Conservation (phyloP, 2,888 invertebrate genomes). For the Pinctada fucata region DNA sequence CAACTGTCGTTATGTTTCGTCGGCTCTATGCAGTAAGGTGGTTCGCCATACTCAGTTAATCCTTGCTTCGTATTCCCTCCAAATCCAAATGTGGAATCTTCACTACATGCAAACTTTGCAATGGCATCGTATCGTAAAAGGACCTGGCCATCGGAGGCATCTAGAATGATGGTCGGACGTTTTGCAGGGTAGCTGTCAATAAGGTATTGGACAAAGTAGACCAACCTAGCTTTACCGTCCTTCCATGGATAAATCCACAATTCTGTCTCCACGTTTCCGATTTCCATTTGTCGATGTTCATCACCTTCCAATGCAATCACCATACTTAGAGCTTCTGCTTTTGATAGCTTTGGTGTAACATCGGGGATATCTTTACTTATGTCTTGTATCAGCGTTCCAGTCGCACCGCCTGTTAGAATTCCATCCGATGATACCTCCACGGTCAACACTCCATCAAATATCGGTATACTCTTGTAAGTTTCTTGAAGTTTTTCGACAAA, state of each 20-base stretch:
- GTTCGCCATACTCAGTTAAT: slow-evolving; percentile 48
- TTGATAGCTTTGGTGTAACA: slow-evolving; percentile 29
- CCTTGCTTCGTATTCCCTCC: slow-evolving; percentile 59
- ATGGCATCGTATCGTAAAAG: slow-evolving; percentile 46
- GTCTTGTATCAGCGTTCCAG: slow-evolving; percentile 49
- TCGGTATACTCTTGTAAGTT: slow-evolving; percentile 48
- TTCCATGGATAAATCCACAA: slow-evolving; percentile 34
- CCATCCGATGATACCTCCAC: slow-evolving; percentile 44
- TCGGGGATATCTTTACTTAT: slow-evolving; percentile 46
- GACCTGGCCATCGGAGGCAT: slow-evolving; percentile 50
- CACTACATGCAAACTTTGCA: slow-evolving; percentile 27
- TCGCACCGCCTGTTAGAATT: slow-evolving; percentile 44
- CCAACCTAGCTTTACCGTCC: slow-evolving; percentile 34
- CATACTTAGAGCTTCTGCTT: slow-evolving; percentile 36
- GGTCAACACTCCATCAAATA: slow-evolving; percentile 52
- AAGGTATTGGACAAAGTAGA: slow-evolving; percentile 38
- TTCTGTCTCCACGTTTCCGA: slow-evolving; percentile 18
- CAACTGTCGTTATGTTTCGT: slow-evolving; percentile 44
- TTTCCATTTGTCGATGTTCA: neutral
- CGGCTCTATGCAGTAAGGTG: slow-evolving; percentile 41
- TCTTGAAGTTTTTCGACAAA: slow-evolving; percentile 51
- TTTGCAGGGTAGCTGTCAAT: slow-evolving; percentile 29
- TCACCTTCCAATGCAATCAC: slow-evolving; percentile 25
- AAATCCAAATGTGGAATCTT: slow-evolving; percentile 21
- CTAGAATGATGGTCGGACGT: slow-evolving; percentile 52